These are phyloP conservation scores for Ornithorhynchus anatinus DNA, from an alignment of 2,113 vertebrate species.

Conservation along the genomic window DNA sequence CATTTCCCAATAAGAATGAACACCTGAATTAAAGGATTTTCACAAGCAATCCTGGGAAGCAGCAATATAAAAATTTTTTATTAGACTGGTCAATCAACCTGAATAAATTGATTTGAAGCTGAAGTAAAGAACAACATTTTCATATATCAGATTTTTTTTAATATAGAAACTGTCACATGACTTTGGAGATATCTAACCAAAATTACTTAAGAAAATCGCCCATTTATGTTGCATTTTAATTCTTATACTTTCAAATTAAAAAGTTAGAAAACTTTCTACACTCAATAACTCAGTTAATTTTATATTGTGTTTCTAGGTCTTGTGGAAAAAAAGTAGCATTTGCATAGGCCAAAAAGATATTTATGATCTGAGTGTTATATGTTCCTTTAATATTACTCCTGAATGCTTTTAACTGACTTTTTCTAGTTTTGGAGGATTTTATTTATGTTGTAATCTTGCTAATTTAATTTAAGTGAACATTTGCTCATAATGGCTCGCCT, in stretches of 20 bases:
- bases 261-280: conserved; percentile 6
- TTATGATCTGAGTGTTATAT: conserved; percentile 12
- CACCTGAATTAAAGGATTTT: conserved; percentile 32
- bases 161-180: neutral
- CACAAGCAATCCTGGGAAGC: conserved; percentile 16
- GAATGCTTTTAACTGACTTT: neutral
- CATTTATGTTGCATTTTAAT: neutral
- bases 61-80: conserved; percentile 27
- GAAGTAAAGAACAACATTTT: conserved; percentile 17
- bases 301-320: neutral
- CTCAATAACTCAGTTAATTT: neutral
- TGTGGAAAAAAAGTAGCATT: conserved; percentile 24
- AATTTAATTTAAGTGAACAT: conserved; percentile 35
- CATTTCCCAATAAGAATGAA: neutral
- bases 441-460: conserved; percentile 10
- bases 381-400: neutral
- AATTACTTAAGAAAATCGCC: neutral
- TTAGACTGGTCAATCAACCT: conserved; percentile 17
- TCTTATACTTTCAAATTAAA: neutral
- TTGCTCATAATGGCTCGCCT: neutral
- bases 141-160: neutral
- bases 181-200: neutral
- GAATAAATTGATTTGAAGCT: conserved; percentile 37
- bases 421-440: conserved; percentile 9
- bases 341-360: neutral